Evolutionary conservation across 2,797 vertebrate genomes (phyloP), one percentile per base, ranked within the genome.

Genomic region (Sciurus carolinensis): DNA sequence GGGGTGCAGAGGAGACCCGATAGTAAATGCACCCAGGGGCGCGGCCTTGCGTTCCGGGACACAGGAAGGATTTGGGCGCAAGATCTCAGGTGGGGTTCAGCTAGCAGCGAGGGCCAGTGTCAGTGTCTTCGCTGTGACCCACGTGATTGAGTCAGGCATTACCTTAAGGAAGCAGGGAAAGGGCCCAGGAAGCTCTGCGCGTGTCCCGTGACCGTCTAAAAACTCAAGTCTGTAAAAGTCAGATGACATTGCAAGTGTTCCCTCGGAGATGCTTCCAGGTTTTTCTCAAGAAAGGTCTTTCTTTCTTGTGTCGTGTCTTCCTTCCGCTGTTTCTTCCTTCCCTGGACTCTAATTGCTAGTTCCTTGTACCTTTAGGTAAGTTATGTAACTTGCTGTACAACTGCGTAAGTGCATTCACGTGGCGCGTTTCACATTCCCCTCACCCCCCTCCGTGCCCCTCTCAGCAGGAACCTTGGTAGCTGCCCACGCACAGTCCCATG

Each of bases 21-120:
- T 2, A 0, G 2, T 0, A 15, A 17, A 8, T 3, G 54, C 26
- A 3, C 1, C 0, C 9, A 33, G 26, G 1, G 5, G 2, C 10
- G 9, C 17, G 7, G 30, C 12, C 12, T 7, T 3, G 12, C 1
- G 13, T 33, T 12, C 69, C 11, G 62, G 24, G 26, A 30, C 26
- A 24, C 57, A 6, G 24, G 22, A 6, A 20, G 7, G 7, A 24
- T 5, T 2, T 24, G 22, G 20, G 57, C 22, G 22, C 22, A 59
- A 59, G 52, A 54, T 18, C 52, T 52, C 50, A 50, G 50, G 2
- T 1, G 14, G 59, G 30, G 13, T 13, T 71, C 72, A 36, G 64
- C 33, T 14, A n/a, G 8, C 5, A 39, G 17, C 22, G 26, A 13
- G 2, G 13, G 7, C 8, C 12, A 5, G 0, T 5, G n/a, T 36